These are phyloP conservation scores for Salminus brasiliensis DNA, from an alignment of 2,113 vertebrate genomes.

Conservation along the genomic window DNA sequence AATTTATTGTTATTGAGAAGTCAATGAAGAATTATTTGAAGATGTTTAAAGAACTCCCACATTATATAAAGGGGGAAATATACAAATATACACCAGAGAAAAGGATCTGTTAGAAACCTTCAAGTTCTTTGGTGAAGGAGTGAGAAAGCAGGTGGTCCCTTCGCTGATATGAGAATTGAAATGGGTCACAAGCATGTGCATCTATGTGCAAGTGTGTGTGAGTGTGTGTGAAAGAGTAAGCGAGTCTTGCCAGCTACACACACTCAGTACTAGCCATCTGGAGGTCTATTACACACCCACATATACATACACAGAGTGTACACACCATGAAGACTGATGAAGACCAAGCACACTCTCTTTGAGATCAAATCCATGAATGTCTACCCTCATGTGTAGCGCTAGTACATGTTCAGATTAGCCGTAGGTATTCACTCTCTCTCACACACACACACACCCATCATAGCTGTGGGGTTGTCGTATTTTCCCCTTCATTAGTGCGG, in stretches of 20 bases:
- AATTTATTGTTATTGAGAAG: too few relatives aligned
- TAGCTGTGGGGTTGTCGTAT: conserved; percentile 9
- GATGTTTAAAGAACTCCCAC: too few relatives aligned
- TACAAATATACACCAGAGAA: too few relatives aligned
- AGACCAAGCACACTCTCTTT: background rate
- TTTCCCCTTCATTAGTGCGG: conserved; percentile 43
- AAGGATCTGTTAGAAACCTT: too few relatives aligned
- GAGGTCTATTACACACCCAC: conserved; percentile 16
- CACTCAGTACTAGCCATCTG: conserved; percentile 25
- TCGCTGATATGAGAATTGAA: conserved; percentile 36
- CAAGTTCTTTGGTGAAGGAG: too few relatives aligned
- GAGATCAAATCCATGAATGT: conserved; percentile 11
- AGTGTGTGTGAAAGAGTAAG: background rate
- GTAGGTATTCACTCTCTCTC: background rate
- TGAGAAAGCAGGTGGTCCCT: conserved; percentile 7
- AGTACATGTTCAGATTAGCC: background rate
- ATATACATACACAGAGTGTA: background rate
- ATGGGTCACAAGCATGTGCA: conserved; percentile 8
- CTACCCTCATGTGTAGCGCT: conserved; percentile 7
- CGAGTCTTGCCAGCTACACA: conserved; percentile 20
- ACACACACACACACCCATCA: background rate
- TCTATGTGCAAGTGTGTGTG: conserved; percentile 4
- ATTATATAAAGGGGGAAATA: too few relatives aligned
- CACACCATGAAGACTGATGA: conserved; percentile 2
- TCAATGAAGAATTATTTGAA: too few relatives aligned